These are phyloP conservation scores for Pollenia angustigena DNA, from an alignment of 2,888 invertebrate genomes.

Conservation along the genomic window DNA sequence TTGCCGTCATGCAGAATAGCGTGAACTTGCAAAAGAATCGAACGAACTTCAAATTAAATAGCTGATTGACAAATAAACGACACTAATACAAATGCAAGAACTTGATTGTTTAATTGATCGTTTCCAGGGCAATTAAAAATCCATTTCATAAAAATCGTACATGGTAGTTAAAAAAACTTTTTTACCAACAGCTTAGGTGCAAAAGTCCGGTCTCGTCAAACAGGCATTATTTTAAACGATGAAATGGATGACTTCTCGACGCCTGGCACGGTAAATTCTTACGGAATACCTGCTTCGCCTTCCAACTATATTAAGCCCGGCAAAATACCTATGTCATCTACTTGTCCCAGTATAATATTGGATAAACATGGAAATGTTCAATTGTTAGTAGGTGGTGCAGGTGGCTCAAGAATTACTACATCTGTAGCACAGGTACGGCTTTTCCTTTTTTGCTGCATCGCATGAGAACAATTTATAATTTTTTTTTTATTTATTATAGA, in stretches of 20 bases:
- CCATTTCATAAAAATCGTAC: too few species aligned
- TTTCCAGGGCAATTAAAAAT: too few species aligned
- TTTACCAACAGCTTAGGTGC: conserved; percentile 87
- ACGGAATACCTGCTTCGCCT: conserved; percentile 91
- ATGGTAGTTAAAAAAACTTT: too few species aligned
- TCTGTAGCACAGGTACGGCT: conserved; percentile 86
- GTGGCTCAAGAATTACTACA: conserved; percentile 95
- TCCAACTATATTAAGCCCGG: conserved; percentile 93
- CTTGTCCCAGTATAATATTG: conserved; percentile 93
- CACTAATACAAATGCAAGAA: too few species aligned
- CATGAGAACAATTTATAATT: background rate
- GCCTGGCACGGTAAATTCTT: conserved; percentile 90
- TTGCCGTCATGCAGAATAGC: too few species aligned
- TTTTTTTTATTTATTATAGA: conserved; percentile 83
- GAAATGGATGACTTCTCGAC: conserved; percentile 98
- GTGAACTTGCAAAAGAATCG: too few species aligned
- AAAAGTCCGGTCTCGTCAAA: conserved; percentile 88
- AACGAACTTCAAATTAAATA: too few species aligned
- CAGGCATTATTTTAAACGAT: conserved; percentile 96
- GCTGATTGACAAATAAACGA: too few species aligned
- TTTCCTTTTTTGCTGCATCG: conserved; percentile 84
- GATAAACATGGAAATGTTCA: conserved; percentile 87
- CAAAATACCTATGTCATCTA: conserved; percentile 95
- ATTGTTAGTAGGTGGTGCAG: conserved; percentile 93
- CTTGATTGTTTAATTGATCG: too few species aligned